Evolutionary conservation across 2,113 vertebrate species (phyloP).

Genomic region (Oostethus manadensis): DNA sequence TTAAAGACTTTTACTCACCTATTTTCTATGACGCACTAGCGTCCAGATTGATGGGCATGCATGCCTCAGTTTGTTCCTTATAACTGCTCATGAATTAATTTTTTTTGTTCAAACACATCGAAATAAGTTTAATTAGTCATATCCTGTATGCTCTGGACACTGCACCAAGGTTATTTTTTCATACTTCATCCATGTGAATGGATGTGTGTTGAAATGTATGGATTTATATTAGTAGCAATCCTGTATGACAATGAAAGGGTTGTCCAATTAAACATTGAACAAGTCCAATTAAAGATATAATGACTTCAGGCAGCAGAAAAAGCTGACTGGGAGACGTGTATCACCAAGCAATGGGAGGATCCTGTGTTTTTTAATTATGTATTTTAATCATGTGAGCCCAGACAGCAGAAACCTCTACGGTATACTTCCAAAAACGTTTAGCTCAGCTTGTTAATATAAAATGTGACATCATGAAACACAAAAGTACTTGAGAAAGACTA

Average conservation of each 20-base stretch:
- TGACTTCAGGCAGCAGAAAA: constrained; percentile 46
- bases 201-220: background rate
- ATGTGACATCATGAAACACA: background rate
- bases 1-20: too few relatives aligned
- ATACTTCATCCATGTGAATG: background rate
- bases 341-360: constrained; percentile 5
- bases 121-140: background rate
- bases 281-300: constrained; percentile 63
- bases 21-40: too few relatives aligned
- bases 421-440: constrained; percentile 1
- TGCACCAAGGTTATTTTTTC: background rate
- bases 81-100: background rate
- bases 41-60: too few relatives aligned
- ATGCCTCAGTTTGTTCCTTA: too few relatives aligned
- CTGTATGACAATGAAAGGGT: constrained; percentile 47
- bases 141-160: background rate
- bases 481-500: background rate
- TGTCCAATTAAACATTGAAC: constrained; percentile 59
- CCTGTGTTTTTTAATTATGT: constrained; percentile 56
- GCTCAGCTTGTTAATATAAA: constrained; percentile 4
- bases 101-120: constrained; percentile 42
- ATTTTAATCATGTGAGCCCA: constrained; percentile 27
- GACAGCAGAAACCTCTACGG: constrained; percentile 30
- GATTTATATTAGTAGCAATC: constrained; percentile 48
- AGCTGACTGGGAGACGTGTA: constrained; percentile 35